These are phyloP conservation scores for Hemichromis elongatus DNA, from an alignment of 2,113 vertebrate species.

Conservation along the genomic window DNA sequence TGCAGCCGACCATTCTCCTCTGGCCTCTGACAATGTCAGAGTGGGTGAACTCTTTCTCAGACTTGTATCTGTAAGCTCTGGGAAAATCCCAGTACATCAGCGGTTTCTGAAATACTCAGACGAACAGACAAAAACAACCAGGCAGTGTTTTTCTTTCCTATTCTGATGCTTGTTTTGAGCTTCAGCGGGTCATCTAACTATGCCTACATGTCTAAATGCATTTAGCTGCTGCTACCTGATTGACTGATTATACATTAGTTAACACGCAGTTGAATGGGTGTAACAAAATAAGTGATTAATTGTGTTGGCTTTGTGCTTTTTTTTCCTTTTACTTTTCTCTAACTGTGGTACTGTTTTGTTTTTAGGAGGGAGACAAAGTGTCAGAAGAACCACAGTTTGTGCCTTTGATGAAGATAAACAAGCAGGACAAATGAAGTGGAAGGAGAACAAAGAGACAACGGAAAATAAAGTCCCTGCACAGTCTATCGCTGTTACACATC, in stretches of 20 bases:
- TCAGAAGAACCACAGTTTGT: background rate
- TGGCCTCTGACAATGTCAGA: background rate
- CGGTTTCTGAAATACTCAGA: background rate
- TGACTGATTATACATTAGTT: background rate
- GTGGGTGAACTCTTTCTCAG: background rate
- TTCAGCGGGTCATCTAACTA: background rate
- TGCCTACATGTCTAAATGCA: background rate
- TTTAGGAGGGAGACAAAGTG: conserved; percentile 9
- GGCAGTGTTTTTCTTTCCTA: background rate
- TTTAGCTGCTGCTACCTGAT: background rate
- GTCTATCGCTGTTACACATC: background rate
- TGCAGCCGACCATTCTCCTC: background rate
- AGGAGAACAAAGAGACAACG: background rate
- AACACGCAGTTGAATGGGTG: background rate
- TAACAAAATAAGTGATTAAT: background rate
- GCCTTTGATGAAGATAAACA: conserved; percentile 5
- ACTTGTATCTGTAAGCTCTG: background rate
- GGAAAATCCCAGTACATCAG: background rate
- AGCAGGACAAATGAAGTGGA: background rate
- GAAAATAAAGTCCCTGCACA: background rate
- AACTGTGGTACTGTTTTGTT: background rate
- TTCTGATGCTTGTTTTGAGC: background rate
- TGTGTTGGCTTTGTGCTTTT: background rate
- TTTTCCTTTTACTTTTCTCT: background rate
- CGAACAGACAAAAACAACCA: background rate